Conservation (phyloP, 2,797 vertebrate genomes). For the Fistularia tabacaria region DNA sequence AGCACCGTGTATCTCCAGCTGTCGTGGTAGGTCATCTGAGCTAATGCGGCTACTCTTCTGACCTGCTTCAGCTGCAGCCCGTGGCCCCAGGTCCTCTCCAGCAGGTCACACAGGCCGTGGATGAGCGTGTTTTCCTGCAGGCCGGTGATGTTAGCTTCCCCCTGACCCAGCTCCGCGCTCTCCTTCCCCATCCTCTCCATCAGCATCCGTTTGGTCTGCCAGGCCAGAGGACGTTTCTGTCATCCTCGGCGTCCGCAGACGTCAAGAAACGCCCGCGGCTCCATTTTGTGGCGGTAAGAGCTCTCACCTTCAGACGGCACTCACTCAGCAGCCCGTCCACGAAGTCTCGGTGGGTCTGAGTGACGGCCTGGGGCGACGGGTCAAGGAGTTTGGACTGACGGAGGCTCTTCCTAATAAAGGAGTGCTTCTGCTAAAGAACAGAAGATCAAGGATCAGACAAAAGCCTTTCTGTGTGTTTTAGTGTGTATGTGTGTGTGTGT, state of each 20-base stretch:
- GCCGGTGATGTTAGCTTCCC: constrained; percentile 91
- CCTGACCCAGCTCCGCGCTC: constrained; percentile 89
- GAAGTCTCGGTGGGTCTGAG: constrained; percentile 92
- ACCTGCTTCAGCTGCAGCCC: constrained; percentile 96
- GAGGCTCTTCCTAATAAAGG: constrained; percentile 81
- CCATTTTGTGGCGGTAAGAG: not conserved
- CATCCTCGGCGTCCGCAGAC: too few relatives aligned
- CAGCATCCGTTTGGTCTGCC: constrained; percentile 94
- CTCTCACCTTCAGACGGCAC: constrained; percentile 92
- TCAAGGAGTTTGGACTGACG: constrained; percentile 91
- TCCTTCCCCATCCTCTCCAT: constrained; percentile 97
- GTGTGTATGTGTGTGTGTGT: not conserved
- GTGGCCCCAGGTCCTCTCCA: constrained; percentile 98
- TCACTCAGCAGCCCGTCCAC: constrained; percentile 93
- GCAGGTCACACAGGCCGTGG: constrained; percentile 91
- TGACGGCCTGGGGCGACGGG: constrained; percentile 87
- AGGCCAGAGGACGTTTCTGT: constrained; percentile 1
- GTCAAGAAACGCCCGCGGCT: too few relatives aligned
- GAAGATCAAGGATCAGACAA: not conserved
- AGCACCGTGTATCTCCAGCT: not conserved
- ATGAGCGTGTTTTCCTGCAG: constrained; percentile 96
- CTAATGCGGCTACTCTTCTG: constrained; percentile 17
- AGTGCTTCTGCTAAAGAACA: constrained; percentile 82
- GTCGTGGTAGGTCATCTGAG: constrained; percentile 18
- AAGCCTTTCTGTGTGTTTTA: not conserved